These are phyloP conservation scores for Timandra comae DNA, from an alignment of 2,888 invertebrate genomes.

Conservation along the genomic window DNA sequence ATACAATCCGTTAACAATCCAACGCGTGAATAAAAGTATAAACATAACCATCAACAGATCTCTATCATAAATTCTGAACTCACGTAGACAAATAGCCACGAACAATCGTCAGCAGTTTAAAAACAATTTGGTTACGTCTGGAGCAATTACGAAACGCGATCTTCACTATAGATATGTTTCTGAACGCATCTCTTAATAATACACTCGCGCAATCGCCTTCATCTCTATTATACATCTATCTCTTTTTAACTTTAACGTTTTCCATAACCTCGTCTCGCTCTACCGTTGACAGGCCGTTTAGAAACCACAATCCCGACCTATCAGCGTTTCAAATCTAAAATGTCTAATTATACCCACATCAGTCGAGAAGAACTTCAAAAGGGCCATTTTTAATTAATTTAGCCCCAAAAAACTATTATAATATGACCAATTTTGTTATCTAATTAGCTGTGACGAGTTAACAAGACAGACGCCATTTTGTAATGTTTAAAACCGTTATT, in stretches of 20 bases:
- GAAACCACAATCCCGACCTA: constrained; percentile 52
- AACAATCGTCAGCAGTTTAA: constrained; percentile 70
- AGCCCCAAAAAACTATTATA: constrained; percentile 69
- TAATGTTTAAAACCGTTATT: constrained; percentile 43
- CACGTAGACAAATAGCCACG: constrained; percentile 72
- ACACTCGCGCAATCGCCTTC: constrained; percentile 56
- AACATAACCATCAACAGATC: constrained; percentile 46
- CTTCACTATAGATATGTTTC: constrained; percentile 51
- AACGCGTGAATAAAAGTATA: constrained; percentile 54
- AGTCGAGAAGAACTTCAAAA: constrained; percentile 62
- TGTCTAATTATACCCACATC: constrained; percentile 76
- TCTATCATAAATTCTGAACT: constrained; percentile 51
- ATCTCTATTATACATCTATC: constrained; percentile 43
- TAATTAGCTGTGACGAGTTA: constrained; percentile 69
- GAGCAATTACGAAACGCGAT: constrained; percentile 70
- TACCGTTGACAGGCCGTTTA: constrained; percentile 61
- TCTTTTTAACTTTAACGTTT: constrained; percentile 30
- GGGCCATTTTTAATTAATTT: constrained; percentile 74
- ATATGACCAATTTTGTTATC: constrained; percentile 72
- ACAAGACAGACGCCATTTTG: constrained; percentile 66
- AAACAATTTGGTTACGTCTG: constrained; percentile 70
- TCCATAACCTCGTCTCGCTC: constrained; percentile 33
- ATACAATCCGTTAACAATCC: constrained; percentile 23
- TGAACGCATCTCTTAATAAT: constrained; percentile 71
- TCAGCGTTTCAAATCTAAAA: constrained; percentile 66